These are phyloP conservation scores for Triplophysa dalaica DNA, from an alignment of 2,113 vertebrate genomes.

Conservation along the genomic window DNA sequence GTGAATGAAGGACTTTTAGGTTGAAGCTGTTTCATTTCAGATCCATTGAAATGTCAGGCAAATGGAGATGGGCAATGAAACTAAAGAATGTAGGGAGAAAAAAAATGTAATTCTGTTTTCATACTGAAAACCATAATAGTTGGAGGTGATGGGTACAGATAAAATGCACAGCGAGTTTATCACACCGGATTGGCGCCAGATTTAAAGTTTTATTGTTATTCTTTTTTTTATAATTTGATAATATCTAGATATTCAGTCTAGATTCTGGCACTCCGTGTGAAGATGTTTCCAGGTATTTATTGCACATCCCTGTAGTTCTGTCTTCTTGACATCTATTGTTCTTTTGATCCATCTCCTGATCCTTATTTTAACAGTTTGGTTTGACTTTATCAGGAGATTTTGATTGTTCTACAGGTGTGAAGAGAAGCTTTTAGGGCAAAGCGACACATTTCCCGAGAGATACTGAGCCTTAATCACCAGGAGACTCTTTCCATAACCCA, in stretches of 20 bases:
- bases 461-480: neutral
- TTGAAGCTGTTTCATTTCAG: neutral
- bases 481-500: slow-evolving; percentile 3
- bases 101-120: too few relatives aligned
- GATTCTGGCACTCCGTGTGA: neutral
- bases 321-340: neutral
- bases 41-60: neutral
- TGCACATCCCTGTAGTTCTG: neutral
- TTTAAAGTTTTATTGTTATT: too few relatives aligned
- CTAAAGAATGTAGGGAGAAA: neutral
- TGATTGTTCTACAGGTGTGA: neutral
- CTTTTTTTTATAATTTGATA: too few relatives aligned
- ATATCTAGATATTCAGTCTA: too few relatives aligned
- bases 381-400: neutral
- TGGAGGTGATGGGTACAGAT: too few relatives aligned
- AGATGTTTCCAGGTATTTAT: neutral
- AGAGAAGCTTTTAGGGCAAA: neutral
- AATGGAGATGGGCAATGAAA: neutral
- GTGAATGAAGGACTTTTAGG: neutral
- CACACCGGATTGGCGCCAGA: too few relatives aligned
- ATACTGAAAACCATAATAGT: too few relatives aligned
- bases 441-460: neutral
- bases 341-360: neutral
- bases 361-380: neutral
- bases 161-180: too few relatives aligned